These are phyloP conservation scores for Andrena bicolor DNA, from an alignment of 2,888 invertebrate genomes.

Conservation along the genomic window DNA sequence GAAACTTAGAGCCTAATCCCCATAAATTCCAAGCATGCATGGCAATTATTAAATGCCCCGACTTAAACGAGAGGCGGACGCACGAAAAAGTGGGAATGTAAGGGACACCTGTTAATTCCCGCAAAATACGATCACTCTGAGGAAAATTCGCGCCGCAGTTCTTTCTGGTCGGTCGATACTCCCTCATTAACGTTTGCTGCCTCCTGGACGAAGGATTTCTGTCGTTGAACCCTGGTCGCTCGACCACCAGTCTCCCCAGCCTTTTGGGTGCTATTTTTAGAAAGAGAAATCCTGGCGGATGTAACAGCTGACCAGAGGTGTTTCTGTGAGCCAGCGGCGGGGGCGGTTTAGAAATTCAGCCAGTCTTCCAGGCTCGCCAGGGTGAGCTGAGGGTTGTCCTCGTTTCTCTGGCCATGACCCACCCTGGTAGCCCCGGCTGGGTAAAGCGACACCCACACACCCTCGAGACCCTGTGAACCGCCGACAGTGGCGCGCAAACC, in stretches of 20 bases:
- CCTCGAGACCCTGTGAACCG: conserved; percentile 14
- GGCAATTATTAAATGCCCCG: background rate
- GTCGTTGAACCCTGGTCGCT: conserved; percentile 41
- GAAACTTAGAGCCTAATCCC: too few species aligned
- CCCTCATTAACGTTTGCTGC: background rate
- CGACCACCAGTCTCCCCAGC: background rate
- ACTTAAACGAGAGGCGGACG: background rate
- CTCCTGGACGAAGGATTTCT: conserved; percentile 21
- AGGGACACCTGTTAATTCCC: background rate
- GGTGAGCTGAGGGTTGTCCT: conserved; percentile 76
- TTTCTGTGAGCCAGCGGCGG: background rate
- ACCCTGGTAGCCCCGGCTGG: conserved; percentile 72
- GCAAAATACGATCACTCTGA: background rate
- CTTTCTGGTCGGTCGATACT: background rate
- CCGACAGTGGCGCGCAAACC: conserved; percentile 30
- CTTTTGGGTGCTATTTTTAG: conserved; percentile 38
- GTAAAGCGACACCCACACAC: conserved; percentile 45
- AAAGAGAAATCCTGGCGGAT: conserved; percentile 37
- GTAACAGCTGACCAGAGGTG: conserved; percentile 38
- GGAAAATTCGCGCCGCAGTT: conserved; percentile 7
- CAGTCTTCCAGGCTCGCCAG: conserved; percentile 56
- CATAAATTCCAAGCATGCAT: background rate
- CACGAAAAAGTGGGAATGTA: background rate
- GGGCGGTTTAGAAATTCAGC: conserved; percentile 34
- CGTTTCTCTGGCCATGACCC: conserved; percentile 84